phyloP scores from a whole-genome alignment of 2,797 vertebrate genomes.

The Rhinophrynus dorsalis region DNA sequence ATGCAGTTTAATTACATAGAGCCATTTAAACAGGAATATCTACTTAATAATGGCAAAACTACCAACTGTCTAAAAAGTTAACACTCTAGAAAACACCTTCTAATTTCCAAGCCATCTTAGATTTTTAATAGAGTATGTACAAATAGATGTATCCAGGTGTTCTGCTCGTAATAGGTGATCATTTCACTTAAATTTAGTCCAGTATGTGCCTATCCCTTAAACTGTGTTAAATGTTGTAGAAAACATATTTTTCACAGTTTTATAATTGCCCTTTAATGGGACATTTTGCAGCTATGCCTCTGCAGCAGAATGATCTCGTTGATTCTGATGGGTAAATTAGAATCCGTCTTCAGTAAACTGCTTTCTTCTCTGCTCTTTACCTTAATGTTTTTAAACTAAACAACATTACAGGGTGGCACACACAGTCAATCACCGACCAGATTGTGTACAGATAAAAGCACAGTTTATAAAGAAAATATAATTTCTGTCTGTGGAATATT shows the following conservation, averaged over 20 bases:
- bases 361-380: conserved; percentile 27
- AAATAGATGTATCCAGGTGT: neutral
- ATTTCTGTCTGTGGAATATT: conserved; percentile 26
- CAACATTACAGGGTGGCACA: conserved; percentile 11
- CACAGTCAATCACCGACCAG: conserved; percentile 15
- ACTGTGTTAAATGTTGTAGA: neutral
- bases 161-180: neutral
- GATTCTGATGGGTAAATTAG: conserved; percentile 28
- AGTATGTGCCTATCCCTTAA: neutral
- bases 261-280: conserved; percentile 23
- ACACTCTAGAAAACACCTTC: too few species aligned
- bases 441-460: conserved; percentile 28
- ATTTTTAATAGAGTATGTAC: neutral
- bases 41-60: too few species aligned
- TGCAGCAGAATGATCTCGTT: conserved; percentile 22
- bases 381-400: conserved; percentile 26
- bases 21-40: neutral
- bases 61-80: too few species aligned
- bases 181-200: neutral
- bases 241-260: neutral
- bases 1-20: conserved; percentile 1
- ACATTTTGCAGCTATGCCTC: neutral
- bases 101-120: too few species aligned
- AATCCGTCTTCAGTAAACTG: neutral
- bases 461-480: conserved; percentile 32